Evolutionary conservation across 2,797 vertebrate species (phyloP).

Genomic region (Sternotherus odoratus): DNA sequence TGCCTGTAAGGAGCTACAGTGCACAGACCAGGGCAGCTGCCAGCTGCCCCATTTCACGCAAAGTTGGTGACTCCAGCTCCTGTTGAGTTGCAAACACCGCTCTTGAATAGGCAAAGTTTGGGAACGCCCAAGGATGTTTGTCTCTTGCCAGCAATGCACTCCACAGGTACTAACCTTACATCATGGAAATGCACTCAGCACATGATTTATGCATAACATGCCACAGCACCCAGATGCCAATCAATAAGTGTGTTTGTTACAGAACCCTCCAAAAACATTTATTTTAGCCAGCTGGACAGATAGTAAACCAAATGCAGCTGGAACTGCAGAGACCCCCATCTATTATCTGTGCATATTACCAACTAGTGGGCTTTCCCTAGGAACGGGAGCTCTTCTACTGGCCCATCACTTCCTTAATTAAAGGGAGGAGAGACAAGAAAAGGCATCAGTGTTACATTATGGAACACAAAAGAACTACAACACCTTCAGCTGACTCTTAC

Average conservation of each 20-base stretch:
- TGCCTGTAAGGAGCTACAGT: background rate
- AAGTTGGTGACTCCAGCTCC: rapidly evolving
- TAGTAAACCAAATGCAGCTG: background rate
- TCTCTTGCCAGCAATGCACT: rapidly evolving
- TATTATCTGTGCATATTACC: background rate
- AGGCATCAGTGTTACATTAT: rapidly evolving
- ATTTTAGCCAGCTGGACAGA: background rate
- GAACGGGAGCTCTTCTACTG: background rate
- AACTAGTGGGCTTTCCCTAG: background rate
- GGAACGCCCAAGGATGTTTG: background rate
- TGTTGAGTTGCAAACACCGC: background rate
- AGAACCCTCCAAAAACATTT: background rate
- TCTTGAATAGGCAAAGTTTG: background rate
- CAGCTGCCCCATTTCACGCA: rapidly evolving
- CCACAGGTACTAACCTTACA: rapidly evolving
- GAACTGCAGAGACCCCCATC: background rate
- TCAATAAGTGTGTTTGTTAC: background rate
- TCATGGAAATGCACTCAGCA: background rate
- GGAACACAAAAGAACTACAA: background rate
- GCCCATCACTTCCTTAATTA: conserved; percentile 25
- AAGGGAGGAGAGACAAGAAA: background rate
- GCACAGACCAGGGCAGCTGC: background rate
- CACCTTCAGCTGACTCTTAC: background rate
- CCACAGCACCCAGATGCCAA: rapidly evolving
- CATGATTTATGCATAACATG: background rate